phyloP scores from a whole-genome alignment of 2,113 vertebrate genomes.

The Piprites chloris region DNA sequence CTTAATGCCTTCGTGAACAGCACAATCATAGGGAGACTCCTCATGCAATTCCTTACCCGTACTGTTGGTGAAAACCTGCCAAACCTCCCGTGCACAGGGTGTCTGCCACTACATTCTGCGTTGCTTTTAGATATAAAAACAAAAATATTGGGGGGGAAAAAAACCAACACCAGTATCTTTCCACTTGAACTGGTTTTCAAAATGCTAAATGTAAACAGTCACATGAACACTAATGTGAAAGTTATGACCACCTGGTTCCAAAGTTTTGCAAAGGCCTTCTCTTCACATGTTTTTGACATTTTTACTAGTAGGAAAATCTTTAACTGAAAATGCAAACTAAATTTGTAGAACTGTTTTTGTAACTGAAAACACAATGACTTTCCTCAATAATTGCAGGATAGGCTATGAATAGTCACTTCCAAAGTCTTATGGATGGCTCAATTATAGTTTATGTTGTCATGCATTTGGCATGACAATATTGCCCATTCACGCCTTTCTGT shows the following conservation, averaged over 20 bases:
- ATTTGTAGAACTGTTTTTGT: background rate
- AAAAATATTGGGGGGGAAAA: background rate
- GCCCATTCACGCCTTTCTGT: background rate
- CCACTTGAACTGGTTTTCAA: background rate
- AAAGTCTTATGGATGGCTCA: constrained; percentile 15
- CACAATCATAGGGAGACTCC: background rate
- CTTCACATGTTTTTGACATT: background rate
- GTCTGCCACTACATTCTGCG: background rate
- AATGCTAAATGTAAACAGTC: background rate
- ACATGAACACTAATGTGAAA: background rate
- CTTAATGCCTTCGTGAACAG: background rate
- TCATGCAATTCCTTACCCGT: background rate
- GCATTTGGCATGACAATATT: constrained; percentile 5
- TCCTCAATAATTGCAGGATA: background rate
- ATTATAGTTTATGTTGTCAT: background rate
- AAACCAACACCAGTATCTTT: background rate
- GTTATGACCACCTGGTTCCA: background rate
- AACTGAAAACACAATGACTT: background rate
- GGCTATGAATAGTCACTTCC: background rate
- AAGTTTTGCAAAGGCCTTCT: background rate
- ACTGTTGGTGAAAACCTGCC: background rate
- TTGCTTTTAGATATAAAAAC: background rate
- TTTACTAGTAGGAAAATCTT: background rate
- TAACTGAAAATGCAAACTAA: background rate
- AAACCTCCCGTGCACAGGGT: background rate